Evolutionary conservation across 1,140 invertebrate species (phyloP).

Genomic region (Heterodera schachtii): DNA sequence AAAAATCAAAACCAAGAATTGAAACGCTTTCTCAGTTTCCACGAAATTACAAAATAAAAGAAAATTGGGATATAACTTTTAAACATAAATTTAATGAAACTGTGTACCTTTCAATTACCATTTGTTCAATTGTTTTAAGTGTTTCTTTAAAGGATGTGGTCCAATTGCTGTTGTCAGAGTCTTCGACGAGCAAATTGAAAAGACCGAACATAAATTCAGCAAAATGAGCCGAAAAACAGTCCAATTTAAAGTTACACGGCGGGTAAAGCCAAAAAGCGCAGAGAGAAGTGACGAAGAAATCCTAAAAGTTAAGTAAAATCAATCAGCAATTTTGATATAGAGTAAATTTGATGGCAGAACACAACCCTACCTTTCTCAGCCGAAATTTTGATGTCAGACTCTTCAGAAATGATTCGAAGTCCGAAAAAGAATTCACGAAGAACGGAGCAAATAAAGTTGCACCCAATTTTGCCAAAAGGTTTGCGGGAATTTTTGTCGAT

Average conservation of each 20-base stretch:
- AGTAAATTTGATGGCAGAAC: neutral
- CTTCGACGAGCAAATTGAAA: neutral
- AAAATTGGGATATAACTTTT: too few species aligned
- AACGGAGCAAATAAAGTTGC: constrained; percentile 27
- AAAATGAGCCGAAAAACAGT: constrained; percentile 17
- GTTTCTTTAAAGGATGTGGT: neutral
- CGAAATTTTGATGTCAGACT: neutral
- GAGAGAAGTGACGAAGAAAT: constrained; percentile 27
- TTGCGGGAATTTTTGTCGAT: neutral
- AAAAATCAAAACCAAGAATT: neutral
- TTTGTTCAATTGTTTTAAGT: constrained; percentile 33
- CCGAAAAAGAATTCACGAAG: neutral
- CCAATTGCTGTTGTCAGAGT: neutral
- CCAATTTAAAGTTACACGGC: constrained; percentile 34
- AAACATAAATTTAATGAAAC: too few species aligned
- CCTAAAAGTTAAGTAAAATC: constrained; percentile 7
- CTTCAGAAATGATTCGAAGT: neutral
- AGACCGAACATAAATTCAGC: neutral
- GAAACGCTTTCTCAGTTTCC: too few species aligned
- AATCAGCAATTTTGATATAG: too few species aligned
- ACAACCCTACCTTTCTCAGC: neutral
- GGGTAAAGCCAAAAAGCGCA: constrained; percentile 33
- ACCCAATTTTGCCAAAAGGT: constrained; percentile 15
- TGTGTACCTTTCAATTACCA: constrained; percentile 29
- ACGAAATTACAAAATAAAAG: neutral